Evolutionary conservation across 2,797 vertebrate species (phyloP).

Genomic region (Odontamblyopus rebecca): DNA sequence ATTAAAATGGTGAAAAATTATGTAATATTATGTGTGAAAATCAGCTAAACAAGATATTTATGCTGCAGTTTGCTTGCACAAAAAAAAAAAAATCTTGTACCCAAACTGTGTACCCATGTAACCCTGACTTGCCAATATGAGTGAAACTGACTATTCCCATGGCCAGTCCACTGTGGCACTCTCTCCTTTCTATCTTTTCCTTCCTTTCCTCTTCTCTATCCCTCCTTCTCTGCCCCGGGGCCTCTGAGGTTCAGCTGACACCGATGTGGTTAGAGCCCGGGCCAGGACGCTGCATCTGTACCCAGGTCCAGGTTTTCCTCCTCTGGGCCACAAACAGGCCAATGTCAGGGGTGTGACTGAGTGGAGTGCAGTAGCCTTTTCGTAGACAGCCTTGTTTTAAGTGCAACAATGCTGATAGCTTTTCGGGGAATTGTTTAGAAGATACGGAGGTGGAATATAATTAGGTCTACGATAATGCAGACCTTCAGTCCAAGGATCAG

Average conservation of each 20-base stretch:
- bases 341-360: conserved; percentile 50
- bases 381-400: conserved; percentile 20
- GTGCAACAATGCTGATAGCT: conserved; percentile 14
- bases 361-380: conserved; percentile 34
- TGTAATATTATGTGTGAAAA: not conserved
- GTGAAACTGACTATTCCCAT: conserved; percentile 53
- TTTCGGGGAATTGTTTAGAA: conserved; percentile 3
- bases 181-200: conserved; percentile 26
- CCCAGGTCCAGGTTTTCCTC: conserved; percentile 39
- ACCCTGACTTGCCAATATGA: conserved; percentile 51
- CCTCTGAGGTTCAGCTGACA: conserved; percentile 61
- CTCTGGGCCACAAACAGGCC: conserved; percentile 53
- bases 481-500: conserved; percentile 25
- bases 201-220: conserved; percentile 12
- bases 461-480: conserved; percentile 32
- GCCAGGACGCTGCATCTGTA: conserved; percentile 62
- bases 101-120: not conserved
- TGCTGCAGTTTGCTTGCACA: not conserved
- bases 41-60: not conserved
- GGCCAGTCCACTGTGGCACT: conserved; percentile 47
- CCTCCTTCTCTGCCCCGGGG: conserved; percentile 45
- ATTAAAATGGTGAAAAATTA: not conserved
- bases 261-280: conserved; percentile 38
- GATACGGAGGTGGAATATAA: conserved; percentile 18
- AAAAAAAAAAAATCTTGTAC: not conserved